Evolutionary conservation across 1,140 invertebrate species (phyloP).

Genomic region (Drosophila repletoides): DNA sequence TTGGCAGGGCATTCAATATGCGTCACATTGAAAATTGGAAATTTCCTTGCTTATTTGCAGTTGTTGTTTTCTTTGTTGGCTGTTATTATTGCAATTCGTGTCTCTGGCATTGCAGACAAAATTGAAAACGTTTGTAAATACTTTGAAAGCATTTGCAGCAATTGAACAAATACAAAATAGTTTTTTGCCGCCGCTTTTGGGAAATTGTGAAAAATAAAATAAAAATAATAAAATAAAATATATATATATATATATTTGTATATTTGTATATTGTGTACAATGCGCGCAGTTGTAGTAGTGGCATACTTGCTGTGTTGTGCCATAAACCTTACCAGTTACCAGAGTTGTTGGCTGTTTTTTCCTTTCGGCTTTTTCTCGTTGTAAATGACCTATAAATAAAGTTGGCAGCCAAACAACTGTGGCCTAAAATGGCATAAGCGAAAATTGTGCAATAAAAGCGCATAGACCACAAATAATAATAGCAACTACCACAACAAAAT

Average conservation of each 20-base stretch:
- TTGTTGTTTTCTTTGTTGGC: constrained; percentile 30
- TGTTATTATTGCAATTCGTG: constrained; percentile 58
- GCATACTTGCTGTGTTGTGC: constrained; percentile 6
- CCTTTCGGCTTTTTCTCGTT: constrained; percentile 40
- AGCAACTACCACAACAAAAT: constrained; percentile 30
- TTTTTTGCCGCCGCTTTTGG: constrained; percentile 45
- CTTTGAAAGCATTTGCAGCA: constrained; percentile 77
- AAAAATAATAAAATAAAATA: constrained; percentile 32
- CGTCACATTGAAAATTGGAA: background rate
- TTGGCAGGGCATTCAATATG: too few species aligned
- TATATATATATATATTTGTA: constrained; percentile 8
- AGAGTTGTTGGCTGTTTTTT: constrained; percentile 28
- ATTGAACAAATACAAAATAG: constrained; percentile 75
- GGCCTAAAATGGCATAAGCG: constrained; percentile 61
- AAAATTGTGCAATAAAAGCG: constrained; percentile 71
- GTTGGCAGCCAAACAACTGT: constrained; percentile 65
- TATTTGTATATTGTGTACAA: constrained; percentile 39
- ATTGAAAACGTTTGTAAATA: constrained; percentile 76
- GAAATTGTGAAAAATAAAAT: constrained; percentile 63
- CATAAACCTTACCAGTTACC: too few species aligned
- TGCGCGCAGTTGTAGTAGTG: constrained; percentile 27
- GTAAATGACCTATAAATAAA: constrained; percentile 76
- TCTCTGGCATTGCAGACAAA: constrained; percentile 52
- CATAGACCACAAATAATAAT: constrained; percentile 57
- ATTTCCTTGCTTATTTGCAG: constrained; percentile 10